Evolutionary conservation across 1,140 invertebrate species (phyloP).

Genomic region (Ooceraea biroi): DNA sequence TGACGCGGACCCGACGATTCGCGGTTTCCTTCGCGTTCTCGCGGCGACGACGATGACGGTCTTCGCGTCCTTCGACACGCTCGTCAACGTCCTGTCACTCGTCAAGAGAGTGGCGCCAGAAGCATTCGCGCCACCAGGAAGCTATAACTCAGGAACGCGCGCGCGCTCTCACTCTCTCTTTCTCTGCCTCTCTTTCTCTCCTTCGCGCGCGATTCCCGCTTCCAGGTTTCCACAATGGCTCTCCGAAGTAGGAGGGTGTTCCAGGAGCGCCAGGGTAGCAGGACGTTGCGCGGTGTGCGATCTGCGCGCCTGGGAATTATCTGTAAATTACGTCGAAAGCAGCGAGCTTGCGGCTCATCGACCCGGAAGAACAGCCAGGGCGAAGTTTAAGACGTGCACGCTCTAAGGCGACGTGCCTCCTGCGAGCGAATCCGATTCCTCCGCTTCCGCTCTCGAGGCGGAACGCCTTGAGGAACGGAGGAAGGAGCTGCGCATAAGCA

Average conservation of each 20-base stretch:
- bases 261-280: conserved; percentile 59
- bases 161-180: background rate
- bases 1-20: background rate
- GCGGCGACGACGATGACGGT: background rate
- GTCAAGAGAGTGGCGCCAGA: conserved; percentile 81
- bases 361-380: background rate
- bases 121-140: conserved; percentile 82
- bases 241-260: conserved; percentile 46
- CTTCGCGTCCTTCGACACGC: conserved; percentile 24
- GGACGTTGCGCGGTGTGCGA: conserved; percentile 17
- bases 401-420: background rate
- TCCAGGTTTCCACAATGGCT: background rate
- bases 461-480: background rate
- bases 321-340: conserved; percentile 34
- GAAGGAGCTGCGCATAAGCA: background rate
- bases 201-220: background rate
- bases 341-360: background rate
- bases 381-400: conserved; percentile 14
- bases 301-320: conserved; percentile 14
- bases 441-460: background rate
- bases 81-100: conserved; percentile 81
- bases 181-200: too few species aligned
- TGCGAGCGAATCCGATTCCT: background rate
- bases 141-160: conserved; percentile 72
- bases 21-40: background rate